Conservation (phyloP, 2,113 vertebrate species). For the Paracyprichromis sp. region DNA sequence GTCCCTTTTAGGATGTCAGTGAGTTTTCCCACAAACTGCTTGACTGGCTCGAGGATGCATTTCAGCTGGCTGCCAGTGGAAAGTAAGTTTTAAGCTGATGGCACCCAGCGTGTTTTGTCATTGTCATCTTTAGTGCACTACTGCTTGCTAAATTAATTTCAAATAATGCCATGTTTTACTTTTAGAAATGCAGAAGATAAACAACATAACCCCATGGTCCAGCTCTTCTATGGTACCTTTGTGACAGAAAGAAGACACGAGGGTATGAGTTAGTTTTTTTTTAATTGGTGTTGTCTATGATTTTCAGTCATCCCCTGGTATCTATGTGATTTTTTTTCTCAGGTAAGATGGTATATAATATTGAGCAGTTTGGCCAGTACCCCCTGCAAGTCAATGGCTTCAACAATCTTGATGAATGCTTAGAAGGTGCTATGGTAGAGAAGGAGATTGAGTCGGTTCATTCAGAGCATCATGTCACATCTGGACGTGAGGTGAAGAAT, state of each 20-base stretch:
- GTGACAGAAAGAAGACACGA: constrained; percentile 86
- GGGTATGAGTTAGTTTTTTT: constrained; percentile 57
- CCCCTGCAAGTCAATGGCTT: constrained; percentile 96
- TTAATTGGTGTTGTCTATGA: not conserved
- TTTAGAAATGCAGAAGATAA: constrained; percentile 78
- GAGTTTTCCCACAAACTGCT: constrained; percentile 97
- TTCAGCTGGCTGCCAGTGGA: constrained; percentile 86
- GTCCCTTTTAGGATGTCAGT: constrained; percentile 86
- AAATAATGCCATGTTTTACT: not conserved
- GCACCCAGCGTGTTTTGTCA: not conserved
- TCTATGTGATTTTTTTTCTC: not conserved
- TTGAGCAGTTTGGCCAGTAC: constrained; percentile 95
- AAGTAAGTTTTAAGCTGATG: constrained; percentile 70
- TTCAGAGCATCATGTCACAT: constrained; percentile 68
- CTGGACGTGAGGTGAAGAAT: constrained; percentile 81
- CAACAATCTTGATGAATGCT: constrained; percentile 86
- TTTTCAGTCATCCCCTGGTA: not conserved
- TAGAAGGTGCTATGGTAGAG: constrained; percentile 95
- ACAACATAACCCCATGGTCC: constrained; percentile 92
- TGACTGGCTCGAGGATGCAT: constrained; percentile 94
- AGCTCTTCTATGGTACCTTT: constrained; percentile 94
- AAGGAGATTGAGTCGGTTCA: constrained; percentile 81
- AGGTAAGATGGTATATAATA: constrained; percentile 87
- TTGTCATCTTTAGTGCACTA: not conserved
- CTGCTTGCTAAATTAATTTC: not conserved